Base-by-base conservation (phyloP, 2,113 vertebrate species). In the Capreolus pygargus region DNA sequence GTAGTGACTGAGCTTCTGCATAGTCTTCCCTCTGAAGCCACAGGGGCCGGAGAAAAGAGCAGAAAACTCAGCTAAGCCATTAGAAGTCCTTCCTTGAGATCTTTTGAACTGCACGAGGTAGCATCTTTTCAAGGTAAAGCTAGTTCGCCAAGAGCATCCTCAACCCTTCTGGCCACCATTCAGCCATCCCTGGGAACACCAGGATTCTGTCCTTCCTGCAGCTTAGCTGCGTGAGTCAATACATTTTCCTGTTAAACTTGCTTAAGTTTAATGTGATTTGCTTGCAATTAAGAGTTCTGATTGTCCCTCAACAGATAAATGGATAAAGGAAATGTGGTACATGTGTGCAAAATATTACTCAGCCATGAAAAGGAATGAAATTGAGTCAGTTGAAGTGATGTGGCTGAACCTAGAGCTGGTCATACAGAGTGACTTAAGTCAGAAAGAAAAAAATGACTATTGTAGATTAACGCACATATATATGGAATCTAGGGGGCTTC, bases 161-260 rank as follows among this genome's bases (percentile, higher is more conserved):
- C 25, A 1, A 25, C 15, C 36, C 2, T 0, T n/a, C 13, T 3
- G 0, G 3, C 3, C 9, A 19, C 43, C 43, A 10, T 11, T 52
- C 86, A 17, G 67, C 7, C 33, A 47, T n/a, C 30, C 43, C 11
- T 1, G 7, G n/a, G 28, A 5, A 92, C 74, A 61, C 33, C 4
- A 15, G 36, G 45, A 25, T 64, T 74, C 55, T 25, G 2, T 7
- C 17, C 13, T 64, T 30, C 13, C 4, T 8, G 17, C 3, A 36
- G n/a, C 47, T 50, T 54, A n/a, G 11, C 6, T 43, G 7, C 4
- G 2, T 2, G 4, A 43, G 12, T 82, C 43, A 16, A 25, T 55
- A 52, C 9, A 14, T 58, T 50, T 50, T 78, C 52, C 55, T 70
- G 7, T 50, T 60, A 52, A 58, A 17, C 30, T 58, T 78, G 5